phyloP scores from a whole-genome alignment of 2,888 invertebrate genomes.

The Andrena praecox region DNA sequence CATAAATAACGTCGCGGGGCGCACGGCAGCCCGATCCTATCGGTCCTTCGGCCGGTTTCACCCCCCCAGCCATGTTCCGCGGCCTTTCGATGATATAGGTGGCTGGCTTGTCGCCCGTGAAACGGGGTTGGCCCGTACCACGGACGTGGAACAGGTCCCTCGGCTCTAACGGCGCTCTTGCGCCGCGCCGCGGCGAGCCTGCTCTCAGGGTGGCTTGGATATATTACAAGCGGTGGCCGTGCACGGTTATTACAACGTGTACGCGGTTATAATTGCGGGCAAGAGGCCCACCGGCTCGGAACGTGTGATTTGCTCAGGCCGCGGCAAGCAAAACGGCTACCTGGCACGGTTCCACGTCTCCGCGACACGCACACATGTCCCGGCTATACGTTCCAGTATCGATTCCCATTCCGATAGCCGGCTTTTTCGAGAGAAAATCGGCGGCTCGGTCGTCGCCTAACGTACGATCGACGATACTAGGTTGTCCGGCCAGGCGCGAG shows the following conservation, averaged over 20 bases:
- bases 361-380: constrained; percentile 25
- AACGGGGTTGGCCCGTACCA: constrained; percentile 38
- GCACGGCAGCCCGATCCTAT: constrained; percentile 81
- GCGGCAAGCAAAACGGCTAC: constrained; percentile 61
- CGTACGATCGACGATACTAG: constrained; percentile 39
- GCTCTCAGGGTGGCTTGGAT: constrained; percentile 80
- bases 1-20: constrained; percentile 83
- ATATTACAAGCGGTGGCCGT: constrained; percentile 78
- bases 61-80: constrained; percentile 65
- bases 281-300: constrained; percentile 51
- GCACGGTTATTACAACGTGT: constrained; percentile 81
- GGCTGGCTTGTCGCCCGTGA: constrained; percentile 12
- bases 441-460: neutral
- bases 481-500: constrained; percentile 26
- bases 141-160: constrained; percentile 56
- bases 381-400: constrained; percentile 50
- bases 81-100: constrained; percentile 74
- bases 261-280: constrained; percentile 77
- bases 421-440: constrained; percentile 42
- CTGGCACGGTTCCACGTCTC: constrained; percentile 46
- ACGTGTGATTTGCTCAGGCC: constrained; percentile 68
- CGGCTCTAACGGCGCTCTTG: constrained; percentile 26
- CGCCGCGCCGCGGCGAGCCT: constrained; percentile 16
- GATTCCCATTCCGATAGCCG: constrained; percentile 59
- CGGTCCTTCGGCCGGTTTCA: constrained; percentile 67